A percentile compares a stretch with the other conserved stretches of the same genome.
Evolutionary conservation across 2,888 invertebrate species (phyloP).

Genomic region (Anticlea derivata): DNA sequence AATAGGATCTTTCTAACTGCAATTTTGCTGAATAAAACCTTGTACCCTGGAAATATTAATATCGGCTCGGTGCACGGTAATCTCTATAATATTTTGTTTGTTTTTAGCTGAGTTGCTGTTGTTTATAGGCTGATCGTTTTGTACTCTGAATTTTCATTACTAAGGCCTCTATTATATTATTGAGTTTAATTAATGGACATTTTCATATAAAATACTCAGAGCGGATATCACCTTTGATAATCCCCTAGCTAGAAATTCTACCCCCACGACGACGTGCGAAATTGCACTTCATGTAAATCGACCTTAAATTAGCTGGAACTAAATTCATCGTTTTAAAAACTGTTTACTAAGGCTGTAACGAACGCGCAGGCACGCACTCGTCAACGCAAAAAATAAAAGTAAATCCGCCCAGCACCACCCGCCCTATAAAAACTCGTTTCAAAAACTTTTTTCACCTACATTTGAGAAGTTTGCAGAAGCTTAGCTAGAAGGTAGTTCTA

Average conservation of each 20-base stretch:
- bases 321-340: constrained; percentile 49
- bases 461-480: constrained; percentile 1
- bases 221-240: too few species aligned
- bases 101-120: constrained; percentile 38
- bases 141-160: background rate
- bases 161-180: too few species aligned
- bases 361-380: constrained; percentile 55
- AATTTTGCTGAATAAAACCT: constrained; percentile 78
- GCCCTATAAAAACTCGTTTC: constrained; percentile 38
- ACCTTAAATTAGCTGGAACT: constrained; percentile 39
- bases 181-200: too few species aligned
- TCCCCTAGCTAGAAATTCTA: too few species aligned
- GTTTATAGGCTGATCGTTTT: background rate
- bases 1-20: constrained; percentile 83
- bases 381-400: constrained; percentile 43
- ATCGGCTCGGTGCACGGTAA: constrained; percentile 64
- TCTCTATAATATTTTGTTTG: constrained; percentile 73
- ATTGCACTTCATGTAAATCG: too few species aligned
- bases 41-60: constrained; percentile 76
- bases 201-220: too few species aligned
- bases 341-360: constrained; percentile 47
- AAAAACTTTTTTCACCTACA: constrained; percentile 27
- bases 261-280: too few species aligned
- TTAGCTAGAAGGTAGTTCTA: background rate
- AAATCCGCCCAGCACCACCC: constrained; percentile 42